Conservation (phyloP, 2,113 vertebrate genomes). For the Pituophis catenifer region DNA sequence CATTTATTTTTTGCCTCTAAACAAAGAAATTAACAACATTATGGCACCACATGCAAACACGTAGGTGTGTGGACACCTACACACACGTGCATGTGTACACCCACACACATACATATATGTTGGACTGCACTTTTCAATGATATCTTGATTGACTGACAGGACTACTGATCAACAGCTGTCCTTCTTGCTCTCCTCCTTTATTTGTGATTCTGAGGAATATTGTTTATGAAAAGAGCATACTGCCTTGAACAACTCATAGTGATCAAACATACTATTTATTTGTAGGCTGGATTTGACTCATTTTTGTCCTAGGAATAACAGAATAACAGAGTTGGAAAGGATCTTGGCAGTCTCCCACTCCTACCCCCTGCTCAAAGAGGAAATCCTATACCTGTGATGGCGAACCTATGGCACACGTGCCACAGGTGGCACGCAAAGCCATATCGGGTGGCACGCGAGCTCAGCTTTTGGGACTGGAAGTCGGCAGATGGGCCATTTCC, state of each 20-base stretch:
- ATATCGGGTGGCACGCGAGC: too few relatives aligned
- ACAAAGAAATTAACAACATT: constrained; percentile 40
- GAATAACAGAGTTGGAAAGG: neutral
- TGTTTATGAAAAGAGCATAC: neutral
- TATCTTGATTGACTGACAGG: neutral
- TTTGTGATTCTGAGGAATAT: neutral
- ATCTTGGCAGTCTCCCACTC: neutral
- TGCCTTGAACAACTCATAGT: neutral
- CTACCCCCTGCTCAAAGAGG: neutral
- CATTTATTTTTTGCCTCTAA: constrained; percentile 28
- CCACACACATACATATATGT: neutral
- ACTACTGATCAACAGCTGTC: neutral
- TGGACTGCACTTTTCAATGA: constrained; percentile 8
- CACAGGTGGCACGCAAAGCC: too few relatives aligned
- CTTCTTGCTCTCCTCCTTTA: neutral
- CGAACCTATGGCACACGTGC: too few relatives aligned
- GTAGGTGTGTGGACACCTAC: accelerated
- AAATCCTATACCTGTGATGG: neutral
- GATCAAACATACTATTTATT: neutral
- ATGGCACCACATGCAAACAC: neutral
- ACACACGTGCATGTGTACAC: too few relatives aligned
- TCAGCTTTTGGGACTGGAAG: too few relatives aligned
- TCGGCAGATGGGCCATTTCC: too few relatives aligned
- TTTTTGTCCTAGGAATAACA: neutral
- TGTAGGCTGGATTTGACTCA: neutral